Evolutionary conservation across 2,888 invertebrate genomes (phyloP).

Genomic region (Spialia ferax): DNA sequence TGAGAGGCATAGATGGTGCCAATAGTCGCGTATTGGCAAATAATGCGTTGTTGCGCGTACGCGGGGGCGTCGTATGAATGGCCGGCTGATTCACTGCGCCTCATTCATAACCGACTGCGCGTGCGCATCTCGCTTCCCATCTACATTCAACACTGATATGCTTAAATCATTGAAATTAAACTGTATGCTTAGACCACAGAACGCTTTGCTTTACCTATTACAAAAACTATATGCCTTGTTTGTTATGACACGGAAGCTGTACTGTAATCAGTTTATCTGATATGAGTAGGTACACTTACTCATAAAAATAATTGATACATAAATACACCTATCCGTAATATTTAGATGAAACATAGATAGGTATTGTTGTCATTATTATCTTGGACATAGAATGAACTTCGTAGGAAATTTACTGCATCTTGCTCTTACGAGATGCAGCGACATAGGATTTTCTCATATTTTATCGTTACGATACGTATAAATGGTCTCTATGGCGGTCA

Average conservation of each 20-base stretch:
- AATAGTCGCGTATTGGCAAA: conserved; percentile 61
- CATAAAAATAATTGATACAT: too few relatives aligned
- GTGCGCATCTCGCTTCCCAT: conserved; percentile 46
- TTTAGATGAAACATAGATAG: too few relatives aligned
- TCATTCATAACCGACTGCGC: conserved; percentile 73
- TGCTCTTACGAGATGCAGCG: conserved; percentile 10
- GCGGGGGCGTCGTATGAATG: conserved; percentile 79
- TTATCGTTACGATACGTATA: conserved; percentile 52
- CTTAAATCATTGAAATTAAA: conserved; percentile 39
- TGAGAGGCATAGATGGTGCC: conserved; percentile 70
- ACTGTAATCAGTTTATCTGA: too few relatives aligned
- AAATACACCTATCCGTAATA: too few relatives aligned
- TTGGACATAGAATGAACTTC: conserved; percentile 16
- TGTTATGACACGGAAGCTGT: too few relatives aligned
- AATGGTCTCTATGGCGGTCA: conserved; percentile 55
- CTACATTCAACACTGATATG: conserved; percentile 40
- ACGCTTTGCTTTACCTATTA: conserved; percentile 14
- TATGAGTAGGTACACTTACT: too few relatives aligned
- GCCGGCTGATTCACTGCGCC: conserved; percentile 76
- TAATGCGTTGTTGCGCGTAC: conserved; percentile 68
- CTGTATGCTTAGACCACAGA: conserved; percentile 22
- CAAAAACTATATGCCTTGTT: too few relatives aligned
- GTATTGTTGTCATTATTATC: not conserved
- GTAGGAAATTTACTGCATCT: conserved; percentile 14
- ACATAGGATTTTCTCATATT: conserved; percentile 32